Evolutionary conservation across 2,113 vertebrate genomes (phyloP), one percentile per base, ranked within the genome.

Genomic region (Orthonyx spaldingii): DNA sequence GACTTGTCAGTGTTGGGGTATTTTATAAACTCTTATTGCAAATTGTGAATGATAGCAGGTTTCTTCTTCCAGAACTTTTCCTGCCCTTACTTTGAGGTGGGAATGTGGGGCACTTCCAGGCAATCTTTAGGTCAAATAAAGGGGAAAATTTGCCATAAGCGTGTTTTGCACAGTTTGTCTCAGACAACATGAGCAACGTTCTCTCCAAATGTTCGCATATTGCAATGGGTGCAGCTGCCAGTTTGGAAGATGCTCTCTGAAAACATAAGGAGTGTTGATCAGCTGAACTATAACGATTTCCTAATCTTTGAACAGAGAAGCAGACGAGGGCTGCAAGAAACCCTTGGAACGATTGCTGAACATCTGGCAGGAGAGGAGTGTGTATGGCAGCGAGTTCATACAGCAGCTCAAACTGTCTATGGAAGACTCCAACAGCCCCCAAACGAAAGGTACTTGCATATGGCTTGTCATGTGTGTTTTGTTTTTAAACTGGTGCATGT

Each of bases 341-440:
- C 99, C 98, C 95, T 98, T 99, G 98, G 99, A 99, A 96, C 97
- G 99, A 90, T 93, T 99, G 96, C 98, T 99, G 87, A 99, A 98
- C 97, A 99, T 99, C 98, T 99, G 99, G 99, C 99, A 99, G 97
- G 99, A 99, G 97, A 98, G 99, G 76, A 98, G 96, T 26, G 98
- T 99, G 59, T 99, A 99, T 97, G 98, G 99, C 94, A 91, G 96
- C 1, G 99, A 99, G 97, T 99, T 99, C 97, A 99, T 99, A 84
- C 99, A 99, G 97, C 99, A 99, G 94, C 98, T 99, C 87, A 99
- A 98, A 90, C 98, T 99, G 85, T 99, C 99, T 84, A 99, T 99
- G 89, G 99, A 99, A 90, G 99, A 99, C 95, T 98, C 99, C 18
- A 99, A 98, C 97, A 99, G 99, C 96, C 99, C 99, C 89, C 98